A percentile compares a stretch with the other conserved stretches of the same genome.
Evolutionary conservation across 2,888 invertebrate species (phyloP).

Genomic region (Lepeophtheirus nordmannii): DNA sequence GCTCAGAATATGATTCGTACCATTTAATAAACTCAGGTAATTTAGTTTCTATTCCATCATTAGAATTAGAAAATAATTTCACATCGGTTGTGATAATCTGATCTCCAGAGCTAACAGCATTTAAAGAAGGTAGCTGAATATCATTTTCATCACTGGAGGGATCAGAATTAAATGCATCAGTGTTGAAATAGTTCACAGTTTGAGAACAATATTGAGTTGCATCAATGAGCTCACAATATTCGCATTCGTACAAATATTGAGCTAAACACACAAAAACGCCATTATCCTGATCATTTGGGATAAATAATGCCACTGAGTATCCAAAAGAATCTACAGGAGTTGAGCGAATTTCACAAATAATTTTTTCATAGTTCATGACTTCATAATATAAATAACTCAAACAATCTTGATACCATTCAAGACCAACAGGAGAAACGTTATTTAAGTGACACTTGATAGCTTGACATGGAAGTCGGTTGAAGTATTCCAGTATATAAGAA

Average conservation of each 20-base stretch:
- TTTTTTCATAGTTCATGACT: background rate
- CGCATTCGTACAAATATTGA: background rate
- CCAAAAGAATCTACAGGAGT: background rate
- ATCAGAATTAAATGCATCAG: background rate
- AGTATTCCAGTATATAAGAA: background rate
- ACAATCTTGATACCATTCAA: background rate
- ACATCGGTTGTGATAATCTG: too few species aligned
- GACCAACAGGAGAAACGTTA: background rate
- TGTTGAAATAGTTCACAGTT: background rate
- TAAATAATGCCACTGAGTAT: slow-evolving; percentile 4
- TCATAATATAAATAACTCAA: background rate
- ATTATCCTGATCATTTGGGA: background rate
- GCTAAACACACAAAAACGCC: background rate
- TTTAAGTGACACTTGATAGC: background rate
- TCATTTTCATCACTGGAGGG: background rate
- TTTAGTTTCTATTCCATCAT: background rate
- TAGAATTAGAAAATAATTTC: too few species aligned
- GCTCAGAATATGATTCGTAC: background rate
- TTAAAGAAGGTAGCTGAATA: background rate
- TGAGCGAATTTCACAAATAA: background rate
- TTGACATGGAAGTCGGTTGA: background rate
- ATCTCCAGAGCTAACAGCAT: background rate
- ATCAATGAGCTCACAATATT: background rate
- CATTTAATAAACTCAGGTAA: background rate
- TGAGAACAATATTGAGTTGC: background rate